A percentile compares a stretch with the other conserved stretches of the same genome.
Conservation (phyloP, 2,113 vertebrate species). For the Colinus virginianus region DNA sequence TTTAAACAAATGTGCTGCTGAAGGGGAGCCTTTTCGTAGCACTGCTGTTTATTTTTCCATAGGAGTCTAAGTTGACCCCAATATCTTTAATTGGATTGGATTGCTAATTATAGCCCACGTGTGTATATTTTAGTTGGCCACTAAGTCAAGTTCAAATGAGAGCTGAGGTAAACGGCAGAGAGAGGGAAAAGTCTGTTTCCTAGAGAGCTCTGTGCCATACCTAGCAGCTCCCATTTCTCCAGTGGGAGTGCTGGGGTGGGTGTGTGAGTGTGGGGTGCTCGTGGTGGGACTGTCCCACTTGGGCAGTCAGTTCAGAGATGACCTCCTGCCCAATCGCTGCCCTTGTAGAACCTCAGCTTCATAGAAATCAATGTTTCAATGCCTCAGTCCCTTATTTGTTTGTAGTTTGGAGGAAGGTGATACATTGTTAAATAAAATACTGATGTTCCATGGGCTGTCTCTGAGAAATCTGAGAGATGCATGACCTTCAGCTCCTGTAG, state of each 20-base stretch:
- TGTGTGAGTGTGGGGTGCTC: background rate
- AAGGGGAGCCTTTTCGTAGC: conserved; percentile 1
- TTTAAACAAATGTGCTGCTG: background rate
- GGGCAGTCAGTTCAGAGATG: background rate
- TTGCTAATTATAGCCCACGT: conserved; percentile 54
- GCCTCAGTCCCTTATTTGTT: background rate
- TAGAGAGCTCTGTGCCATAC: background rate
- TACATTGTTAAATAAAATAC: background rate
- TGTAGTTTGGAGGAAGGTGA: background rate
- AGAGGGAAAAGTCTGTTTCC: conserved; percentile 1
- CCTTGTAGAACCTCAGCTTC: background rate
- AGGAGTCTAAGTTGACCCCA: conserved; percentile 3
- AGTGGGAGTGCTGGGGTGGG: background rate
- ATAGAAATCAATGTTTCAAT: background rate
- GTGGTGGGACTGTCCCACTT: background rate
- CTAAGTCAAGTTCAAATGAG: conserved; percentile 45
- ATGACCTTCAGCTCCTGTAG: too few relatives aligned
- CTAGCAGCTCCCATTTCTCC: background rate
- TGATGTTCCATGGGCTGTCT: background rate
- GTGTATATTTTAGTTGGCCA: conserved; percentile 29
- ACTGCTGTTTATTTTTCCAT: background rate
- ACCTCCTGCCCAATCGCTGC: background rate
- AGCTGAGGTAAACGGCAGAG: background rate
- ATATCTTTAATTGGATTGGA: conserved; percentile 65
- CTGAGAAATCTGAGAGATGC: background rate